Evolutionary conservation across 2,113 vertebrate genomes (phyloP).

Genomic region (Larimichthys polyactis): DNA sequence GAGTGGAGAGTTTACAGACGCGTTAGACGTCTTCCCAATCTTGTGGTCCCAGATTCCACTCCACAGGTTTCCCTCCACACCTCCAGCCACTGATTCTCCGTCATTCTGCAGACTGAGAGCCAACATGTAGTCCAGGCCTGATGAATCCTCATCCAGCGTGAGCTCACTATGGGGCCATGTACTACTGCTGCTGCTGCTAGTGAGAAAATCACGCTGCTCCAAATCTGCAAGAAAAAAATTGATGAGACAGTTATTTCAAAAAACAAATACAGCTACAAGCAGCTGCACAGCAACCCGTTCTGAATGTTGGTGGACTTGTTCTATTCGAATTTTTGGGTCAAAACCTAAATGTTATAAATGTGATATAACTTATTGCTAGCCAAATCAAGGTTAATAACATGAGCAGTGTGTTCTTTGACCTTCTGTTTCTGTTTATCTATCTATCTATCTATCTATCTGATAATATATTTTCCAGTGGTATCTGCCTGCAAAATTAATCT

Average conservation of each 20-base stretch:
- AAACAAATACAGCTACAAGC: background rate
- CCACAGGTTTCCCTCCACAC: conserved; percentile 73
- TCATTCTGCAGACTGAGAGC: conserved; percentile 92
- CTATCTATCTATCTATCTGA: too few relatives aligned
- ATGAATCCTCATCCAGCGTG: conserved; percentile 79
- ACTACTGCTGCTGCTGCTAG: conserved; percentile 62
- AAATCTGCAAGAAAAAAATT: conserved; percentile 66
- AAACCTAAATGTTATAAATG: background rate
- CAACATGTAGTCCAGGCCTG: conserved; percentile 90
- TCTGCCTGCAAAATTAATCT: background rate
- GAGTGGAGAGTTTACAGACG: conserved; percentile 54
- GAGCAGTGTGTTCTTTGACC: background rate
- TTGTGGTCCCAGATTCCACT: conserved; percentile 81
- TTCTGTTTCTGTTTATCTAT: too few relatives aligned
- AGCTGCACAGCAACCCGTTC: background rate
- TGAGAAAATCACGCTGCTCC: conserved; percentile 71
- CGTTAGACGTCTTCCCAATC: conserved; percentile 60
- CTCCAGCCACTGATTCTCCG: conserved; percentile 72
- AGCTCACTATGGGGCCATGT: conserved; percentile 69
- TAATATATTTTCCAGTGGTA: background rate
- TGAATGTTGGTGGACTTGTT: background rate
- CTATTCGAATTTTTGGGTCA: background rate
- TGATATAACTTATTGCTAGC: background rate
- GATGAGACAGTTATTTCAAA: background rate
- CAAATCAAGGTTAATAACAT: background rate